Percentiles rank a stretch among this genome's conserved stretches.
Conservation (phyloP, 1,140 invertebrate genomes). For the Pogonognathellus flavescens region DNA sequence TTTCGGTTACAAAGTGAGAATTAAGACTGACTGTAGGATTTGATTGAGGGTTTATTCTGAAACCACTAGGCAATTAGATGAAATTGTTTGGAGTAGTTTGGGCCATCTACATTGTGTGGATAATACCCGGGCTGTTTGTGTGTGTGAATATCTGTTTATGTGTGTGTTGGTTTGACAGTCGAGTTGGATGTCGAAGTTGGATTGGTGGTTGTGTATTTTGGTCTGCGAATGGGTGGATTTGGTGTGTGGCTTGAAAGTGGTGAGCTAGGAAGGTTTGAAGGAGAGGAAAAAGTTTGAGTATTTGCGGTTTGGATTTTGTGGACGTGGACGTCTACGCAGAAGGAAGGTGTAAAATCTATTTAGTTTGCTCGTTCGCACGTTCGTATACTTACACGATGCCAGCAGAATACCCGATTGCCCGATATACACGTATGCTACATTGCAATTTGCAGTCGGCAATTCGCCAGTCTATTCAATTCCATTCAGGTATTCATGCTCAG, state of each 20-base stretch:
- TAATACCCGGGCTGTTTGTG: neutral
- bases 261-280: neutral
- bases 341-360: constrained; percentile 9
- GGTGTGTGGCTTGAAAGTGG: neutral
- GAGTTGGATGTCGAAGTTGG: neutral
- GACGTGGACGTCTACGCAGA: neutral
- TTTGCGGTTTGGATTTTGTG: constrained; percentile 36
- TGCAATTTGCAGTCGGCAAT: too few species aligned
- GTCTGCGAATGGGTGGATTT: neutral
- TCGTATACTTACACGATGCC: too few species aligned
- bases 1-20: too few species aligned
- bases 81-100: too few species aligned
- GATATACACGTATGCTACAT: too few species aligned
- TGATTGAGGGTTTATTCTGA: too few species aligned
- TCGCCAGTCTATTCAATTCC: too few species aligned
- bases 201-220: neutral
- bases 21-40: too few species aligned
- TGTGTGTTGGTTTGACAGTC: neutral
- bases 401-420: too few species aligned
- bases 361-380: neutral
- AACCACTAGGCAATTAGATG: too few species aligned
- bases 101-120: too few species aligned
- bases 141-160: neutral
- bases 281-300: constrained; percentile 41
- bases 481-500: too few species aligned